phyloP scores from a whole-genome alignment of 1,140 invertebrate genomes.

The Atta cephalotes region DNA sequence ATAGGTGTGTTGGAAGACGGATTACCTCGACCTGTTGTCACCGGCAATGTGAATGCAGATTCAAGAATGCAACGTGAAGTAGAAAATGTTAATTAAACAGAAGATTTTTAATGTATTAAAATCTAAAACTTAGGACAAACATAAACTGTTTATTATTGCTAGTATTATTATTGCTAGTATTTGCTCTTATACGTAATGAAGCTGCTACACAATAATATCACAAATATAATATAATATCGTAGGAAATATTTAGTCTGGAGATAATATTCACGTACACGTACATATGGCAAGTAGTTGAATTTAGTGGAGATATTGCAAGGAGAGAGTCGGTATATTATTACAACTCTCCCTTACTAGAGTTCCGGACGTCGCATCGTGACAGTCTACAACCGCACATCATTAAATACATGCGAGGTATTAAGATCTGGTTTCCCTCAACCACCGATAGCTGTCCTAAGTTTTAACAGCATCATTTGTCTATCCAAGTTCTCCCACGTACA shows the following conservation, averaged over 20 bases:
- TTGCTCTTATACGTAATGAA: background rate
- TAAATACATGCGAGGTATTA: conserved; percentile 58
- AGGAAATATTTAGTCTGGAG: background rate
- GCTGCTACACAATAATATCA: too few relatives aligned
- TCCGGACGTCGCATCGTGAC: conserved; percentile 42
- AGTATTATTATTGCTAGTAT: background rate
- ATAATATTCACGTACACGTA: conserved; percentile 2
- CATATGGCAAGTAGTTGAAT: conserved; percentile 39
- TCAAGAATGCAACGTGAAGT: background rate
- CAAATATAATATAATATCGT: background rate
- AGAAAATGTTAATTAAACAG: conserved; percentile 14
- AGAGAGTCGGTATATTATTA: conserved; percentile 55
- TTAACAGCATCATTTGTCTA: conserved; percentile 52
- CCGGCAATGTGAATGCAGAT: background rate
- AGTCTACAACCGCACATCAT: conserved; percentile 57
- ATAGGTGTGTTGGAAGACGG: conserved; percentile 21
- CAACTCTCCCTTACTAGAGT: conserved; percentile 46
- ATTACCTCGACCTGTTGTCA: background rate
- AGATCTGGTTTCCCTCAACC: conserved; percentile 53
- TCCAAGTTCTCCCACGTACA: conserved; percentile 28
- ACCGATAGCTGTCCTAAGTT: conserved; percentile 44
- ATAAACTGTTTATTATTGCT: background rate
- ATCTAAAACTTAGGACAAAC: background rate
- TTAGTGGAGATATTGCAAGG: conserved; percentile 25
- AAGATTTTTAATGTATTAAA: background rate